Evolutionary conservation across 1,140 invertebrate species (phyloP), one percentile per base, ranked within the genome.

Genomic region (Rhopalosiphum maidis): DNA sequence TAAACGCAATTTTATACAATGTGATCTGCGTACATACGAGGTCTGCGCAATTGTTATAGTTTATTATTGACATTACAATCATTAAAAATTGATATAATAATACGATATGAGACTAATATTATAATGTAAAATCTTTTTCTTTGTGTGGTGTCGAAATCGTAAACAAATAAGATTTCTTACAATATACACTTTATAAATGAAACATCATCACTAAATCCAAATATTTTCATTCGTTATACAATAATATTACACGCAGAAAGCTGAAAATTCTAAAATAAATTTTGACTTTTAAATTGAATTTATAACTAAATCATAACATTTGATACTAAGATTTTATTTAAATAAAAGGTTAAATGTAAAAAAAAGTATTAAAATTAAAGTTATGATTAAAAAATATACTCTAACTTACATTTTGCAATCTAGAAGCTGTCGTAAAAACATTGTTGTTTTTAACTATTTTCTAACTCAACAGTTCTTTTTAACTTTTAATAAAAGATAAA

Each of bases 401-500:
- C 30, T 21, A 15, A 77, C 60, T 15, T n/a, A 77, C 60, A 77
- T n/a, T n/a, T 77, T 18, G n/a, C n/a, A 77, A 77, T n/a, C 30
- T 68, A 68, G 11, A 77, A 77, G 18, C 60, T 77, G 60, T 77
- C n/a, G 60, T 21, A 18, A 77, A n/a, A 77, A 77, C 60, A 77
- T 77, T 77, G 60, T 77, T 18, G 15, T 77, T 77, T 21, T 15
- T 21, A 77, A 77, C 30, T 77, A n/a, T n/a, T 77, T 77, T 77
- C 60, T 77, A 77, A 77, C 30, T 77, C 60, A 77, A 77, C n/a
- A 77, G 60, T 77, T 68, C 15, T n/a, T 35, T 77, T 77, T 77
- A 68, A n/a, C 30, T 77, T 77, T 77, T 77, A 77, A 77, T 77
- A 77, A 77, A 77, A 77, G 30, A 77, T 77, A 77, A 77, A 77